Base-by-base conservation (phyloP, 2,113 vertebrate genomes). In the Passer montanus region DNA sequence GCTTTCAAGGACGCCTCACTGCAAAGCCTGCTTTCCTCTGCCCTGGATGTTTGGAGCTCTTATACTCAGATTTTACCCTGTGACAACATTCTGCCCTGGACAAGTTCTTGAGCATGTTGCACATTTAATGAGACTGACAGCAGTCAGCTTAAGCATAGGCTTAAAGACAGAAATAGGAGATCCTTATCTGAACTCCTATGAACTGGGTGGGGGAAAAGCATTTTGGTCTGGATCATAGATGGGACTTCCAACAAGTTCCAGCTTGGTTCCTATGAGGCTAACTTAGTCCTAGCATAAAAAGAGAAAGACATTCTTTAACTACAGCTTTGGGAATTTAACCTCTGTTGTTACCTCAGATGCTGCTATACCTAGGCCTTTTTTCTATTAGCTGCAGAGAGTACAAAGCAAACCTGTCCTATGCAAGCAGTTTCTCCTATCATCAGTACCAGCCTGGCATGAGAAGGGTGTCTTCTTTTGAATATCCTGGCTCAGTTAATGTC, bases 111-210 rank as follows among this genome's bases (percentile, higher is more conserved):
- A 94, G 50, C 41, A 50, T 86, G 72, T 50, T 88, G 44, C 13
- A 69, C 33, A 37, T 95, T 88, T 93, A 87, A 93, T 1, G 4
- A 77, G 59, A 60, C 63, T 81, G 72, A 89, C 28, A 93, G 35
- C 68, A 76, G 39, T 35, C 50, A 44, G 58, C 50, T 84, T 28
- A 37, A 37, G 35, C 35, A 37, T 55, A 58, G 67, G 67, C 69
- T 87, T 90, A 74, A 84, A 89, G 41, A 58, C 81, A 77, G 47
- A 82, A 90, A 82, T 6, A 93, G 46, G 58, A 84, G 87, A 94
- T 93, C 60, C 56, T 94, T 96, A 94, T 92, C 94, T 94, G 50
- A 96, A 49, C 68, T 60, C 52, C 49, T 78, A 8, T 67, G 66
- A 96, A 87, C 37, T 41, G 55, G 21, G 14, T 11, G 14, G 12